Percentiles rank a stretch among this genome's conserved stretches.
phyloP scores from a whole-genome alignment of 2,888 invertebrate genomes.

The Deroplatys truncata region DNA sequence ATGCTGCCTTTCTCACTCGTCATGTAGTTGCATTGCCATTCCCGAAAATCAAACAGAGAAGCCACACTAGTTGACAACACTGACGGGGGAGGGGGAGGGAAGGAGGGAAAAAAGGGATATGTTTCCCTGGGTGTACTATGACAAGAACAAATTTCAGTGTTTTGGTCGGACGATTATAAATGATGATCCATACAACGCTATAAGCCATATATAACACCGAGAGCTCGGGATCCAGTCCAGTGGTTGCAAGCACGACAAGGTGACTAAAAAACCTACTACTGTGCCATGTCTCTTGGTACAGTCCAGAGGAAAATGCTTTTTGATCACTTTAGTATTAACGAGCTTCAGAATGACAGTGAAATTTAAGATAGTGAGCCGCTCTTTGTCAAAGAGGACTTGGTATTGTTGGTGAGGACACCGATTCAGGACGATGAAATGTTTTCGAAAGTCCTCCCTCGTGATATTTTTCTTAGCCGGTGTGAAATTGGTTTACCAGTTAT shows the following conservation, averaged over 20 bases:
- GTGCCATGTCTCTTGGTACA: background rate
- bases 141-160: conserved; percentile 21
- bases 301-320: background rate
- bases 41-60: conserved; percentile 12
- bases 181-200: conserved; percentile 6
- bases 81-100: background rate
- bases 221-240: background rate
- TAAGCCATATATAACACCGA: background rate
- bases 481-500: no score
- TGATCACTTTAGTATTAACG: background rate
- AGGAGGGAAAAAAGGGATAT: background rate
- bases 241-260: background rate
- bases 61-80: background rate
- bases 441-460: no score
- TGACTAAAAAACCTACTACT: background rate
- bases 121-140: background rate
- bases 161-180: conserved; percentile 12
- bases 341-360: background rate
- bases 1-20: background rate
- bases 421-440: no score
- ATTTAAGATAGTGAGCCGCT: background rate
- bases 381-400: no score
- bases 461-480: no score
- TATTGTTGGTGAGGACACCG: no score
- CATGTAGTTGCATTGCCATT: background rate